Base-by-base conservation (phyloP, 2,113 vertebrate species). In the Rhinoptilus africanus region DNA sequence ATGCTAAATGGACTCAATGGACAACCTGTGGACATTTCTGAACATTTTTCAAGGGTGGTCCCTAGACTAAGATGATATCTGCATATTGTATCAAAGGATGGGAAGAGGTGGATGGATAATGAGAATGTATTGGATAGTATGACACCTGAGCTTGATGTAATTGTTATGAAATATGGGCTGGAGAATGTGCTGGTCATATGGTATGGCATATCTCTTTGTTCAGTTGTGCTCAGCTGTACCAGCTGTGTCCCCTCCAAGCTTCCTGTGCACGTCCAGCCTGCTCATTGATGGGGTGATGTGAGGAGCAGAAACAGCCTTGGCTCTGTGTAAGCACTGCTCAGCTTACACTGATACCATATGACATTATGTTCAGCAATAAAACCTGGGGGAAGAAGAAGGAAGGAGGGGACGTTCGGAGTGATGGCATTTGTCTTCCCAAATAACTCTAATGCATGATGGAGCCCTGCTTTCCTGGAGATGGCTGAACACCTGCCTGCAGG, bases 371-470 rank as follows among this genome's bases (percentile, higher is more conserved):
- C 30, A 48, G 7, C 3, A 47, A 28, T 4, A 48, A 41, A 60
- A n/a, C 8, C 14, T 43, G 20, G 8, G 15, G 22, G 14, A 48
- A 82, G 8, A 59, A n/a, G 27, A 30, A 74, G 18, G 27, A 48
- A 64, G 8, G 6, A 9, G 34, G 6, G 2, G 3, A 24, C 0
- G 0, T 72, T 53, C 7, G 1, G 37, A 39, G 7, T 26, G 10
- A 39, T 28, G 5, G 4, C 0, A 1, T 71, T 28, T 83, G 15
- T 71, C 20, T 81, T 76, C 30, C 8, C 22, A 48, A 56, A 30
- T 34, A 20, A 24, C 8, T 2, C 1, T 32, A 75, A 22, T 0
- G 1, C 2, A 1, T 54, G 45, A 56, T 54, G n/a, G 23, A 93
- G 7, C 3, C 32, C 13, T 15, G 35, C 19, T 66, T 30, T 66